These are phyloP conservation scores for Chironomus tepperi DNA, from an alignment of 1,140 invertebrate species.

Conservation along the genomic window DNA sequence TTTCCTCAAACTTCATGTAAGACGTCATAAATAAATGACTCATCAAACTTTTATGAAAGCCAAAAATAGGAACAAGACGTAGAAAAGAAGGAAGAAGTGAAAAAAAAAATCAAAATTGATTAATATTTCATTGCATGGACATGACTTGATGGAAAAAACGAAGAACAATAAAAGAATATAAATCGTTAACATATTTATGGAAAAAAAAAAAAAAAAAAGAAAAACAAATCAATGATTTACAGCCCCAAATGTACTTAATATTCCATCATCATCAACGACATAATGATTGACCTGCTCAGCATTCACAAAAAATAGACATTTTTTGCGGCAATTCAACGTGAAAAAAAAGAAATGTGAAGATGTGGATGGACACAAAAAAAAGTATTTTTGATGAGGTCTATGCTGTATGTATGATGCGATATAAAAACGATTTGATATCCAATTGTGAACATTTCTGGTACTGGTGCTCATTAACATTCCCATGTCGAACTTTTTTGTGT, in stretches of 20 bases:
- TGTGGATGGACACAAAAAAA: background rate
- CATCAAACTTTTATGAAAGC: no score
- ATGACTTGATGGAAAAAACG: background rate
- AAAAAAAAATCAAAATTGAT: background rate
- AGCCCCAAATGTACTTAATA: background rate
- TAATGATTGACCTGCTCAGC: conserved; percentile 5
- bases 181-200: background rate
- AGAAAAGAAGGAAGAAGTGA: no score
- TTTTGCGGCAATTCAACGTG: background rate
- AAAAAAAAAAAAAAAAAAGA: background rate
- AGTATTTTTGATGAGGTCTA: background rate
- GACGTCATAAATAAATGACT: no score
- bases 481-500: background rate
- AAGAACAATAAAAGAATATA: background rate
- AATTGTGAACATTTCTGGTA: background rate
- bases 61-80: no score
- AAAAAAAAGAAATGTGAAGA: background rate
- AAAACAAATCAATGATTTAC: conserved; percentile 14
- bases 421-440: background rate
- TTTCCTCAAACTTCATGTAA: no score
- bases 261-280: conserved; percentile 6
- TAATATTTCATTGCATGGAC: background rate
- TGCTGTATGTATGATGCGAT: background rate
- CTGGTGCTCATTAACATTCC: background rate
- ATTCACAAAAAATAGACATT: background rate